These are phyloP conservation scores for Corythornis cristatus DNA, from an alignment of 2,113 vertebrate species.

Conservation along the genomic window DNA sequence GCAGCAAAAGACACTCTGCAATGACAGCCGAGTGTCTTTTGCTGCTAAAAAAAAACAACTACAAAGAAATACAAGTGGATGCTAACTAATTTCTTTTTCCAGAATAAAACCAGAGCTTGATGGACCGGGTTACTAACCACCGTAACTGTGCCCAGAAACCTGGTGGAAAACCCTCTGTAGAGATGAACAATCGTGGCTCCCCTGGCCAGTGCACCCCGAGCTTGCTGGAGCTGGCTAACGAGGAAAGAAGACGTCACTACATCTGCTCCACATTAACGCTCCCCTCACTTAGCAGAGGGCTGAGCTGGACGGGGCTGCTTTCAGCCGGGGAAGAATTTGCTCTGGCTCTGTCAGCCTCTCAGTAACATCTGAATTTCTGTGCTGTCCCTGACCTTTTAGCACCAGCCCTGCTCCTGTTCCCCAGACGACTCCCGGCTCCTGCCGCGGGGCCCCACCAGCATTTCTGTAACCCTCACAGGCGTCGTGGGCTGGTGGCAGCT, in stretches of 20 bases:
- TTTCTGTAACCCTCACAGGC: not conserved
- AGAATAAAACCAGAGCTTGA: not conserved
- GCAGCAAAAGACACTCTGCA: not conserved
- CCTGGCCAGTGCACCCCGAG: not conserved
- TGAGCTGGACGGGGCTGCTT: not conserved
- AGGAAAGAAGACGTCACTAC: conserved; percentile 30
- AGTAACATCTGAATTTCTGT: conserved; percentile 6
- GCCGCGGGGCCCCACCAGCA: not conserved
- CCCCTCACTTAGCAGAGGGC: not conserved
- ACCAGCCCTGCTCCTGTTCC: conserved; percentile 5
- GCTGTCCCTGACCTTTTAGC: conserved; percentile 53
- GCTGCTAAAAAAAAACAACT: not conserved
- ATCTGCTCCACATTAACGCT: conserved; percentile 50
- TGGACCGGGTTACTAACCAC: not conserved
- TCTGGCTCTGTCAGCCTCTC: not conserved
- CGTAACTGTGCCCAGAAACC: not conserved
- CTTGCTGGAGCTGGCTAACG: accelerated
- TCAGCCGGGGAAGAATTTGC: conserved; percentile 16
- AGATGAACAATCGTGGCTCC: accelerated
- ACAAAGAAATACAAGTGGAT: not conserved
- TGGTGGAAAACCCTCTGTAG: not conserved
- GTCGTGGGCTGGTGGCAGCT: not conserved
- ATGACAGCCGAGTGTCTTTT: not conserved
- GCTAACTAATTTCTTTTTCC: not conserved
- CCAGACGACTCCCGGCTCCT: not conserved